phyloP scores from a whole-genome alignment of 2,888 invertebrate genomes.

The Ichneumoninae sp. region DNA sequence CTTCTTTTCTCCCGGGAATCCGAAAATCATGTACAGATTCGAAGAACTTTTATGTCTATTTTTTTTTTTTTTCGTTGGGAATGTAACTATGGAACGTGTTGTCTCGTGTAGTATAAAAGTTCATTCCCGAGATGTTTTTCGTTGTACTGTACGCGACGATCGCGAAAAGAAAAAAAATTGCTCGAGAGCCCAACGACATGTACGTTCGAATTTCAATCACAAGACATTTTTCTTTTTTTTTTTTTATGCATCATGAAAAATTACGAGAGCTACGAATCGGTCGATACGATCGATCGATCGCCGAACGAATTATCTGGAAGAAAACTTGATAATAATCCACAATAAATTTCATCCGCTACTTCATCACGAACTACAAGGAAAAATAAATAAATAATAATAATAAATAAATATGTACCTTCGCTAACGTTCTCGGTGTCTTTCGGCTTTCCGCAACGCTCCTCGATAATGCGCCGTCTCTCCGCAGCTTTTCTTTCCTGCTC shows the following conservation, averaged over 20 bases:
- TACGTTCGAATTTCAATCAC: slow-evolving; percentile 8
- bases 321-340: slow-evolving; percentile 45
- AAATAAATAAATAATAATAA: slow-evolving; percentile 19
- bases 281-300: slow-evolving; percentile 25
- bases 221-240: neutral
- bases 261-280: slow-evolving; percentile 18
- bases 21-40: slow-evolving; percentile 19
- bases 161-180: neutral
- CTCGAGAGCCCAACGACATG: slow-evolving; percentile 26
- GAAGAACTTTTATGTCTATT: neutral
- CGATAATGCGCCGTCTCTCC: slow-evolving; percentile 98
- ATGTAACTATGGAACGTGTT: slow-evolving; percentile 29
- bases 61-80: slow-evolving; percentile 25
- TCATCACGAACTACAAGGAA: neutral
- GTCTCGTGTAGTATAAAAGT: slow-evolving; percentile 37
- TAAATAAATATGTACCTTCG: slow-evolving; percentile 90
- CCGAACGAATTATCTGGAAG: slow-evolving; percentile 52
- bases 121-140: slow-evolving; percentile 22
- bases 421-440: slow-evolving; percentile 96
- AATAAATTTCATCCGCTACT: neutral
- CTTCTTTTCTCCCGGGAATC: slow-evolving; percentile 20
- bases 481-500: slow-evolving; percentile 99
- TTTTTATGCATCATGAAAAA: slow-evolving; percentile 29
- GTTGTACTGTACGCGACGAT: slow-evolving; percentile 18
- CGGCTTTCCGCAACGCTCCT: slow-evolving; percentile 96